These are phyloP conservation scores for Sebastes jordani DNA, from an alignment of 2,797 vertebrate species.

Conservation along the genomic window DNA sequence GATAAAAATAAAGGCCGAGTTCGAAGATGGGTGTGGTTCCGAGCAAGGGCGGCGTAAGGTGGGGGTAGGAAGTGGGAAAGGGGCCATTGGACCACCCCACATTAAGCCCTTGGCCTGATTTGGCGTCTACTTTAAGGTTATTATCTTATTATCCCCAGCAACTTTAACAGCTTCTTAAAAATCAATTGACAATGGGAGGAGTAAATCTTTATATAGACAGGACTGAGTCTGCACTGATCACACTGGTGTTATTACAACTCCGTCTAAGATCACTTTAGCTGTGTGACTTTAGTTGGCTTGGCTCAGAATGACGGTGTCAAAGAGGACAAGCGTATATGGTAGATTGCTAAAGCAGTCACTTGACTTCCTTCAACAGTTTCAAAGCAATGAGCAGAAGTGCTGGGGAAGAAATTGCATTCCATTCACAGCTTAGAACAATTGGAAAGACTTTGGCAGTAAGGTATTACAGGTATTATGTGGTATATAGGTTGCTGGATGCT, in stretches of 20 bases:
- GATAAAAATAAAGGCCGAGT: neutral
- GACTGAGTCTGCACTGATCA: slow-evolving; percentile 21
- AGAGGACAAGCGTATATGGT: neutral
- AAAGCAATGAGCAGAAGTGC: slow-evolving; percentile 3
- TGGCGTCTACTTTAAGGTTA: neutral
- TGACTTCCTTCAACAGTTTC: neutral
- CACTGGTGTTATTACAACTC: slow-evolving; percentile 6
- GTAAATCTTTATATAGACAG: slow-evolving; percentile 41
- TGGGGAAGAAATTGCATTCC: neutral
- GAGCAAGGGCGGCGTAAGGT: neutral
- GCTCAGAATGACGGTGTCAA: neutral
- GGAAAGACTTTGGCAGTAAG: neutral
- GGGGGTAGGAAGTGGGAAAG: neutral
- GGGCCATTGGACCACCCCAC: too few species aligned
- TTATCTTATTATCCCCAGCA: slow-evolving; percentile 36
- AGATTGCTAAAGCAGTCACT: neutral
- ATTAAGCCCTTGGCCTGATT: accelerated
- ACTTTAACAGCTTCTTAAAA: slow-evolving; percentile 49
- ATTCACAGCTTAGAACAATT: neutral
- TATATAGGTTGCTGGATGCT: neutral
- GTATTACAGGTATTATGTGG: neutral
- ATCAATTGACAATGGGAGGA: slow-evolving; percentile 33
- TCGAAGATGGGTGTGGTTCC: neutral
- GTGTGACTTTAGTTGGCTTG: neutral
- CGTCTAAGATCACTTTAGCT: slow-evolving; percentile 7